Conservation (phyloP, 2,113 vertebrate genomes). For the Turnix velox region DNA sequence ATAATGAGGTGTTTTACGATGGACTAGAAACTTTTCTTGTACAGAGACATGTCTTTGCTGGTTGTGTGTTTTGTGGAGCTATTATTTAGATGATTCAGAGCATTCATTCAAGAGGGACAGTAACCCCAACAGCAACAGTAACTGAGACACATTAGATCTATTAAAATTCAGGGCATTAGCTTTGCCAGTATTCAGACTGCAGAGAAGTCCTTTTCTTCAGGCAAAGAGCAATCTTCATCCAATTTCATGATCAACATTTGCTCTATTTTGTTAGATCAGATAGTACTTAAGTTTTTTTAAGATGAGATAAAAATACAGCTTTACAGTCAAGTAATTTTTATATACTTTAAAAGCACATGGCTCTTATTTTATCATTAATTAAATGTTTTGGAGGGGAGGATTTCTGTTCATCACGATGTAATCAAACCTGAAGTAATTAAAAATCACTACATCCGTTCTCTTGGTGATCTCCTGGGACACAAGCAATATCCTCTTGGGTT, state of each 20-base stretch:
- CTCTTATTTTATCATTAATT: constrained; percentile 5
- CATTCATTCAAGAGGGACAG: not conserved
- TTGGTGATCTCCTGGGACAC: not conserved
- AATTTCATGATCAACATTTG: not conserved
- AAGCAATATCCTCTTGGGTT: constrained; percentile 36
- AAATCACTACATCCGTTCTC: not conserved
- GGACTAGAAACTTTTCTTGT: not conserved
- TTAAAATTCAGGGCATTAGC: not conserved
- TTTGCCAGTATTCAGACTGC: not conserved
- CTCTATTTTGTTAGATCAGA: not conserved
- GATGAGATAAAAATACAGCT: not conserved
- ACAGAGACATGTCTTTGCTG: not conserved
- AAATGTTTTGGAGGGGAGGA: not conserved
- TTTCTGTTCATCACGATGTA: not conserved
- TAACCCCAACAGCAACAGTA: not conserved
- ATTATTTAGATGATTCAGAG: not conserved
- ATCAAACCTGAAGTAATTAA: constrained; percentile 33
- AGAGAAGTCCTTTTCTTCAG: not conserved
- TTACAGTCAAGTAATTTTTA: not conserved
- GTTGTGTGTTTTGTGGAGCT: not conserved
- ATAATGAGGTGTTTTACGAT: not conserved
- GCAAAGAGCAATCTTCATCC: not conserved
- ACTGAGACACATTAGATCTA: not conserved
- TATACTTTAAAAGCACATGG: not conserved
- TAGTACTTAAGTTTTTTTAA: not conserved